Percentiles rank a stretch among this genome's conserved stretches.
phyloP scores from a whole-genome alignment of 2,113 vertebrate species.

The Megaceryle torquata region DNA sequence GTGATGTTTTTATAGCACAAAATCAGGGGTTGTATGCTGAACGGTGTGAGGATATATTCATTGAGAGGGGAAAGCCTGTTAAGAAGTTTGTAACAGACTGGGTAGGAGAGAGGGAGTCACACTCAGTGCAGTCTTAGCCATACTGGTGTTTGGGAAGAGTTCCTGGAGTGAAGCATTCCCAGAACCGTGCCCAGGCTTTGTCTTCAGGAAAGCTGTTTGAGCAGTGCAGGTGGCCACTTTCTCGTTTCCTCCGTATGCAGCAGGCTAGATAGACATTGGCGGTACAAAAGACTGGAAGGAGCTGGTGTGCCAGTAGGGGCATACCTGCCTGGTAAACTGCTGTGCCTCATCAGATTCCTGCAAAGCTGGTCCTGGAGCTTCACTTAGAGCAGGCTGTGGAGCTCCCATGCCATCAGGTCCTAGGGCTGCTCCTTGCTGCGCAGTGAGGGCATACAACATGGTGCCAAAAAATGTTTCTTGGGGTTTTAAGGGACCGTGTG shows the following conservation, averaged over 20 bases:
- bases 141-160: background rate
- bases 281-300: background rate
- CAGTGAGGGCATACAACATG: accelerated
- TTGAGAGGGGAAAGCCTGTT: background rate
- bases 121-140: accelerated
- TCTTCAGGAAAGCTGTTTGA: background rate
- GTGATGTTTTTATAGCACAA: background rate
- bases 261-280: background rate
- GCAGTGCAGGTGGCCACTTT: accelerated
- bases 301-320: accelerated
- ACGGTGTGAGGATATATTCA: background rate
- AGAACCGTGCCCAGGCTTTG: background rate
- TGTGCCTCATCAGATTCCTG: background rate
- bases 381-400: background rate
- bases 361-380: background rate
- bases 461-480: accelerated
- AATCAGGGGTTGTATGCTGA: background rate
- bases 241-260: accelerated
- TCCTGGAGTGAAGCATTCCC: background rate
- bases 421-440: background rate
- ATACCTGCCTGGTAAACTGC: background rate
- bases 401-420: background rate
- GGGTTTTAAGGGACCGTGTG: background rate
- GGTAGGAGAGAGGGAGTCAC: background rate
- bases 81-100: background rate